These are phyloP conservation scores for Harpalus rufipes DNA, from an alignment of 2,888 invertebrate genomes.

Conservation along the genomic window DNA sequence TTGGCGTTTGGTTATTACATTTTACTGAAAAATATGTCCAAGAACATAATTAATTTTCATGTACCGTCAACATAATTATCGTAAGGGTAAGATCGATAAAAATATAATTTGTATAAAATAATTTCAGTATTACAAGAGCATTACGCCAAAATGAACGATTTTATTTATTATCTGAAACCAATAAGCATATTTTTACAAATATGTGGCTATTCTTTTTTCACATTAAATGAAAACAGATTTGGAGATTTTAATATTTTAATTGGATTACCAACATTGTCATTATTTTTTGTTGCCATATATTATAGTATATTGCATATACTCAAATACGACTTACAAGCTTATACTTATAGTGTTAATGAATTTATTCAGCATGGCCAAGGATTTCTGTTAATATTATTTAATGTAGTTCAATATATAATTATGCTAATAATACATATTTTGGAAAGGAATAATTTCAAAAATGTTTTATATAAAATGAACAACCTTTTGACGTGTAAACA, in stretches of 20 bases:
- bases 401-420: background rate
- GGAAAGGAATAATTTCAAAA: background rate
- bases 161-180: background rate
- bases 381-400: background rate
- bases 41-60: too few species aligned
- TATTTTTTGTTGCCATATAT: background rate
- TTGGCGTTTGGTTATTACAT: too few species aligned
- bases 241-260: background rate
- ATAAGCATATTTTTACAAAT: constrained; percentile 5
- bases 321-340: background rate
- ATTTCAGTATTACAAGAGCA: background rate
- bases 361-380: background rate
- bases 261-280: background rate
- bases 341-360: background rate
- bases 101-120: background rate
- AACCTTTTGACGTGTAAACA: background rate
- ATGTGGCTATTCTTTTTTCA: constrained; percentile 4
- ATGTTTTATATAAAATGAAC: background rate
- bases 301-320: background rate
- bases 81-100: background rate
- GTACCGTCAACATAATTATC: background rate
- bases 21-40: too few species aligned
- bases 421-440: constrained; percentile 6
- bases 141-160: background rate
- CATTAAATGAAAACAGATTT: background rate